These are phyloP conservation scores for Patella depressa DNA, from an alignment of 2,888 invertebrate genomes.

Conservation along the genomic window DNA sequence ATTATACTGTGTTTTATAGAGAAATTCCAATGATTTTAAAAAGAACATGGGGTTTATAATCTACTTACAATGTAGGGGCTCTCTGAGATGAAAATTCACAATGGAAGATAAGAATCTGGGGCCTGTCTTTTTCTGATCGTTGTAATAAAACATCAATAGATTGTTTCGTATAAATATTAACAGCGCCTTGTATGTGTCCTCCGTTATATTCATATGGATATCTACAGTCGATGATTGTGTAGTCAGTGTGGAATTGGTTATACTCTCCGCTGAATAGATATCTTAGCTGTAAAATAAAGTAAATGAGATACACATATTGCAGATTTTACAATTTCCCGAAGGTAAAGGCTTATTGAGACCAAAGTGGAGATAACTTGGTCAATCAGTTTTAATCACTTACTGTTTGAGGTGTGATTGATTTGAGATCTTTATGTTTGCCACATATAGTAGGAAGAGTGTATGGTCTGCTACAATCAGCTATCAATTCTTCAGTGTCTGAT, in stretches of 20 bases:
- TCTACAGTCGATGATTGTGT: constrained; percentile 88
- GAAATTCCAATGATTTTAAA: not conserved
- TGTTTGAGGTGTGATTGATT: not conserved
- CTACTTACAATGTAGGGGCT: constrained; percentile 33
- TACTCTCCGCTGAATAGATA: constrained; percentile 81
- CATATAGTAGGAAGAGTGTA: constrained; percentile 16
- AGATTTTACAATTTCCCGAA: no score
- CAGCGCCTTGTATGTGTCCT: constrained; percentile 13
- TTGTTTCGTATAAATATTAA: constrained; percentile 22
- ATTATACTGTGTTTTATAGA: no score
- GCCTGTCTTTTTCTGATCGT: constrained; percentile 5
- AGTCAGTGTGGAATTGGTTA: constrained; percentile 77
- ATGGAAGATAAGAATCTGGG: constrained; percentile 33
- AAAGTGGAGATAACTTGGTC: no score
- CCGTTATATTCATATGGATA: constrained; percentile 90
- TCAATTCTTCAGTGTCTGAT: not conserved
- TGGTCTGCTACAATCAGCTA: constrained; percentile 8
- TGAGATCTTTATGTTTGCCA: constrained; percentile 22
- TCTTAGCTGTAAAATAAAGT: constrained; percentile 21
- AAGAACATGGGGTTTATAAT: not conserved
- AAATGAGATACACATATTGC: no score
- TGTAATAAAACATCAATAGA: constrained; percentile 20
- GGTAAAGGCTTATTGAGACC: no score
- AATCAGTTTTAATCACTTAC: not conserved
- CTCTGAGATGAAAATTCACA: constrained; percentile 38